Evolutionary conservation across 1,140 invertebrate species (phyloP), one percentile per base, ranked within the genome.

Genomic region (Meloidogyne chitwoodi): DNA sequence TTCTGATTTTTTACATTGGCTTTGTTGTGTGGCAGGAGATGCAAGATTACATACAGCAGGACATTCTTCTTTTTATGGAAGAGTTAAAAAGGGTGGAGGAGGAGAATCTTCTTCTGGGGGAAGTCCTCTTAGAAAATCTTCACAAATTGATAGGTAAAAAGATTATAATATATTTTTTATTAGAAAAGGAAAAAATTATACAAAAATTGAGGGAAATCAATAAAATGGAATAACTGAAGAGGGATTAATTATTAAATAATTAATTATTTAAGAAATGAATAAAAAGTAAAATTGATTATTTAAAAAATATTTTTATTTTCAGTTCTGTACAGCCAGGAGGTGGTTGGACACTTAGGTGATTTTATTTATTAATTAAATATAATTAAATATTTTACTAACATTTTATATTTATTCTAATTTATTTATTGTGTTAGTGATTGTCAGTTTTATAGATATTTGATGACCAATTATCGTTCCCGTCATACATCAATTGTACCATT

Each of bases 21-120:
- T 80, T 63, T 81, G 78, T 61, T 83, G 81, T 41, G 74, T 83
- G 22, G 48, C 19, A n/a, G 48, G 29, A 5, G 29, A 41, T 31
- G 16, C 72, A 66, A 74, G 27, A 26, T 61, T 63, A 24, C 80
- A 80, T 11, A 27, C 22, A 41, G 76, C 48, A 34, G 70, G 63
- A 26, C 34, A 26, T 72, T 48, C 67, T 68, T 76, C 44, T 24
- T 19, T 73, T 65, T 68, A 62, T 68, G 34, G 44, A 3, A 69
- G 68, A 16, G 48, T 26, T 74, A 34, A 68, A 68, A 41, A 16
- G 3, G 76, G 31, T 38, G 29, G 56, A 29, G 29, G 63, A 19
- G 34, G 12, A 19, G 75, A 77, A 22, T 65, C 27, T 41, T 61
- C 41, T 31, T 68, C 61, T 24, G 74, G 31, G 12, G 61, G 24